Conservation (phyloP, 2,113 vertebrate genomes). For the Corapipo altera region DNA sequence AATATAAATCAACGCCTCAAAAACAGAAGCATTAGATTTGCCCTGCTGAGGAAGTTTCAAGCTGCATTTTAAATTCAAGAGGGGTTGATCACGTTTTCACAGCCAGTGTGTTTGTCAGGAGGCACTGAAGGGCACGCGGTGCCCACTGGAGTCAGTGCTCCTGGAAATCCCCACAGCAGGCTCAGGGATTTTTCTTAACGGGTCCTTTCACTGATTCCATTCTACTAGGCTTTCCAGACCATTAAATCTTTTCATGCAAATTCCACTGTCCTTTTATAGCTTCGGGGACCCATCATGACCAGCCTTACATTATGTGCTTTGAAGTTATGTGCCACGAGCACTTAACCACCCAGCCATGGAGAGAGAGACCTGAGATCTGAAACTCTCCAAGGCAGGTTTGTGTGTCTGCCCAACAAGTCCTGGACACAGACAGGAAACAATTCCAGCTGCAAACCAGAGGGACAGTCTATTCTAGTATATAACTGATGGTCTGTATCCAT, state of each 20-base stretch:
- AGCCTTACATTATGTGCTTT: background rate
- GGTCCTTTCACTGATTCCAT: background rate
- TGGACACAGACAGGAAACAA: background rate
- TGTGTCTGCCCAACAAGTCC: background rate
- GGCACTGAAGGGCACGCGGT: background rate
- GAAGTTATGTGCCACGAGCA: background rate
- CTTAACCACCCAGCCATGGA: background rate
- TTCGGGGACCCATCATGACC: background rate
- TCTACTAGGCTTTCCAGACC: slow-evolving; percentile 6
- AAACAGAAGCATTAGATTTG: background rate
- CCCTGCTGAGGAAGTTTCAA: background rate
- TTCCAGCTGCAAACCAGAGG: background rate
- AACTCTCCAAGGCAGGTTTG: background rate
- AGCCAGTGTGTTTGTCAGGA: background rate
- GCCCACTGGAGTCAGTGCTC: background rate
- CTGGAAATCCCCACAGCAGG: background rate
- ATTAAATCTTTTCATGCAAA: slow-evolving; percentile 42
- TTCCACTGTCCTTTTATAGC: background rate
- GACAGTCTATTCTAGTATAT: background rate
- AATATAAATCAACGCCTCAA: background rate
- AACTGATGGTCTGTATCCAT: background rate
- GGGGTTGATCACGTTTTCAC: background rate
- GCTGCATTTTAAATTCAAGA: background rate
- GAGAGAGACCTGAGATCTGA: background rate
- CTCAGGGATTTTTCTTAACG: background rate